These are phyloP conservation scores for Luidia sarsii DNA, from an alignment of 53 echinoderm and acorn worm genomes.

Conservation along the genomic window DNA sequence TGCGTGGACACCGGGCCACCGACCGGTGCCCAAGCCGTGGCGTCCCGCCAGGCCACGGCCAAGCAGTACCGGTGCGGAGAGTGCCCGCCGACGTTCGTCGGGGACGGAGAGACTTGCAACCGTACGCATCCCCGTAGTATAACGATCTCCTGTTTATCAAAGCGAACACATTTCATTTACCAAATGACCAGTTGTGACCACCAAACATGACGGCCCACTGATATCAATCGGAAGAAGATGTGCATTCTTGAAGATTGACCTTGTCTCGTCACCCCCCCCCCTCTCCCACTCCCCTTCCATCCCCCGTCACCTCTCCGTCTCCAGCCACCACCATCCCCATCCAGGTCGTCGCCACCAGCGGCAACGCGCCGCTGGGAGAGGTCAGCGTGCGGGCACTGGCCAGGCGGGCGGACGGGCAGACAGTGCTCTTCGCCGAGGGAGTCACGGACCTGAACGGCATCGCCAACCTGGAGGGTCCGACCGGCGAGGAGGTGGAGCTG, in stretches of 20 bases:
- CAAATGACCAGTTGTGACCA: no score
- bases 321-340: conserved; percentile 50
- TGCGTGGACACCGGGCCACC: conserved; percentile 30
- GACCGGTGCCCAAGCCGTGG: neutral
- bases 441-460: conserved; percentile 56
- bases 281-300: no score
- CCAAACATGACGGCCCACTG: no score
- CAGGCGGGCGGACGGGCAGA: conserved; percentile 38
- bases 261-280: no score
- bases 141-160: no score
- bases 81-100: conserved; percentile 58
- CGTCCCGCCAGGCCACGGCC: conserved; percentile 16
- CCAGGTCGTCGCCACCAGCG: conserved; percentile 38
- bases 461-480: conserved; percentile 55
- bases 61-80: conserved; percentile 57
- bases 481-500: conserved; percentile 40
- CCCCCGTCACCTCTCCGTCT: no score
- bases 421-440: conserved; percentile 33
- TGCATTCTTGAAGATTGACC: no score
- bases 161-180: no score
- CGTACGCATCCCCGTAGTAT: conserved; percentile 55
- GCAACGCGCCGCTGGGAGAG: conserved; percentile 31
- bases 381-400: conserved; percentile 51
- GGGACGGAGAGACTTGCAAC: conserved; percentile 62
- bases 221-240: no score